Conservation (phyloP, 64 coral and sea anemone genomes). For the Montipora efflorescens region DNA sequence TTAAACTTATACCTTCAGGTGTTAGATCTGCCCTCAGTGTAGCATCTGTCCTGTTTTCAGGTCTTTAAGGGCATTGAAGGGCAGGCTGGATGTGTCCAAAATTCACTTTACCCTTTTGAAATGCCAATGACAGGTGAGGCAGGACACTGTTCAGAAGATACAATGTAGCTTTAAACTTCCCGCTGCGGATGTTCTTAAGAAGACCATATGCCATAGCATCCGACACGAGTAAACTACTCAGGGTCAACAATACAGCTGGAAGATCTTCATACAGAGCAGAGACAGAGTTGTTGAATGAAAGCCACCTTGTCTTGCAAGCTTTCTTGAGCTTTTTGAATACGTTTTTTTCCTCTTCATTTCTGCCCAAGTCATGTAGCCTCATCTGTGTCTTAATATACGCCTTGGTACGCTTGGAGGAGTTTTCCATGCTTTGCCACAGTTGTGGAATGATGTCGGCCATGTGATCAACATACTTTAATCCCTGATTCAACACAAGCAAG, state of each 20-base stretch:
- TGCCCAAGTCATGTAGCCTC: not conserved
- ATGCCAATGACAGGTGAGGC: slow-evolving; percentile 30
- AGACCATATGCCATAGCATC: slow-evolving; percentile 26
- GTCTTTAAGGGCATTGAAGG: slow-evolving; percentile 16
- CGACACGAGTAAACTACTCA: not conserved
- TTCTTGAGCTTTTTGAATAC: slow-evolving; percentile 43
- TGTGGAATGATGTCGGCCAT: slow-evolving; percentile 11
- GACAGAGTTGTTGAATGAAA: slow-evolving; percentile 23
- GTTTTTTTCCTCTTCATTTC: not conserved
- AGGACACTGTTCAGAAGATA: slow-evolving; percentile 11
- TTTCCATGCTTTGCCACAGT: slow-evolving; percentile 33
- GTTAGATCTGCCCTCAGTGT: not conserved
- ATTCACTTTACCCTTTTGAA: slow-evolving; percentile 62
- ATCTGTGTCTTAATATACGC: slow-evolving; percentile 10
- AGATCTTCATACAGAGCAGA: slow-evolving; percentile 29
- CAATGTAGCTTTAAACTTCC: not conserved
- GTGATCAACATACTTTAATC: slow-evolving; percentile 31
- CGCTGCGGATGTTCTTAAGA: slow-evolving; percentile 3
- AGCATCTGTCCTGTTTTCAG: not conserved
- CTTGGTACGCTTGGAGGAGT: slow-evolving; percentile 4
- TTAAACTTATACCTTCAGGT: not conserved
- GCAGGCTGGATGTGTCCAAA: slow-evolving; percentile 49
- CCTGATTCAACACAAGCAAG: slow-evolving; percentile 21
- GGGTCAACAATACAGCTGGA: slow-evolving; percentile 22
- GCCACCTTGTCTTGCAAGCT: slow-evolving; percentile 34